A percentile compares a stretch with the other conserved stretches of the same genome.
These are phyloP conservation scores for Forbesichthys papilliferus DNA, from an alignment of 2,113 vertebrate genomes.

Conservation along the genomic window DNA sequence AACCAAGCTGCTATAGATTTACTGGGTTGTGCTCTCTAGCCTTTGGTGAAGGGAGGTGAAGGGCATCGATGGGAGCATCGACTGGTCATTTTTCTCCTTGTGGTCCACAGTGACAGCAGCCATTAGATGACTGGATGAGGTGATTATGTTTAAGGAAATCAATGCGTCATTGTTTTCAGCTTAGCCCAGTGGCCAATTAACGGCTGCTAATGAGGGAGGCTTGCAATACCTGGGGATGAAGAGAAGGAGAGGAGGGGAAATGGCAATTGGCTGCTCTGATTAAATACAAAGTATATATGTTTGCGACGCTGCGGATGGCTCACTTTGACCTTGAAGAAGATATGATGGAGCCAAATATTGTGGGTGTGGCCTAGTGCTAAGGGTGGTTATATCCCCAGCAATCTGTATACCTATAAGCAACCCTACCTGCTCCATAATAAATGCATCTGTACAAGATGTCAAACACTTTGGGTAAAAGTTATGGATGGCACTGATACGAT, in stretches of 20 bases:
- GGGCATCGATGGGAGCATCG: conserved; percentile 66
- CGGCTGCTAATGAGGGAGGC: conserved; percentile 65
- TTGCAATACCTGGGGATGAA: conserved; percentile 39
- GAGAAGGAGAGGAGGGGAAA: conserved; percentile 32
- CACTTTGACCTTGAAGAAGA: neutral
- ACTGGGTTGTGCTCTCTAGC: conserved; percentile 63
- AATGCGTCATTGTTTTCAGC: conserved; percentile 73
- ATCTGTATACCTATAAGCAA: no score
- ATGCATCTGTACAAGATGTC: no score
- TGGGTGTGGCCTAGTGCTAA: no score
- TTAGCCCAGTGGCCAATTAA: conserved; percentile 75
- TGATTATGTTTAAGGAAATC: conserved; percentile 78
- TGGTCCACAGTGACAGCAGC: conserved; percentile 65
- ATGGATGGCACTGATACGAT: no score
- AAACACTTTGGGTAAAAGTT: no score
- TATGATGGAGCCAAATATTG: no score
- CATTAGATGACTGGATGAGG: conserved; percentile 72
- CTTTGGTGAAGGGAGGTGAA: conserved; percentile 71
- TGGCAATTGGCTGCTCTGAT: neutral
- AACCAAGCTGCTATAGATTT: conserved; percentile 67
- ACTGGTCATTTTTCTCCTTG: conserved; percentile 70
- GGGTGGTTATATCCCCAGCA: no score
- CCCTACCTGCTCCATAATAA: no score
- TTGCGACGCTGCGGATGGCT: neutral
- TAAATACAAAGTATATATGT: neutral